phyloP scores from a whole-genome alignment of 2,797 vertebrate genomes.

The Zenarchopterus dispar region DNA sequence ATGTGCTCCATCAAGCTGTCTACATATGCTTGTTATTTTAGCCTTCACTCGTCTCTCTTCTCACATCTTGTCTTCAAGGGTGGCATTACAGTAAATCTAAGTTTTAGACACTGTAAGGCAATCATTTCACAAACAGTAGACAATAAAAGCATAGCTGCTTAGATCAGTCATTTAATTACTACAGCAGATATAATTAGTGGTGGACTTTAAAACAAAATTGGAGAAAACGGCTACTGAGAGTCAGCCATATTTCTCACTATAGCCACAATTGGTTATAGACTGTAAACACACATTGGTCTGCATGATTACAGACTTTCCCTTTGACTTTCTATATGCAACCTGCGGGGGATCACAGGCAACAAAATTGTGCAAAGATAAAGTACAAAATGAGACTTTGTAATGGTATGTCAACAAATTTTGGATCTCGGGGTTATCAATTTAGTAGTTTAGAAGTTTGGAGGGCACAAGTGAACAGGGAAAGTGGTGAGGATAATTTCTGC shows the following conservation, averaged over 20 bases:
- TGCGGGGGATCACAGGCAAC: constrained; percentile 38
- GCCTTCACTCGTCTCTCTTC: constrained; percentile 47
- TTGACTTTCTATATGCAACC: constrained; percentile 50
- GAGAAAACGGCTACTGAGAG: constrained; percentile 65
- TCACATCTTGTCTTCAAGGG: constrained; percentile 57
- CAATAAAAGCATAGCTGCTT: constrained; percentile 61
- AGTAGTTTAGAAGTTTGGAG: constrained; percentile 60
- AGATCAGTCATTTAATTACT: constrained; percentile 72
- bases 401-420: constrained; percentile 39
- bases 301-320: constrained; percentile 65
- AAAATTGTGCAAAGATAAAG: constrained; percentile 34
- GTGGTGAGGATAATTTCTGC: constrained; percentile 62
- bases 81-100: constrained; percentile 66
- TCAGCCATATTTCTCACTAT: constrained; percentile 57
- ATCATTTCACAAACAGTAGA: constrained; percentile 69
- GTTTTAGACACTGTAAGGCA: constrained; percentile 56
- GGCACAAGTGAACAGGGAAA: constrained; percentile 61
- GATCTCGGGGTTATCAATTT: constrained; percentile 61
- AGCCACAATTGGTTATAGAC: constrained; percentile 63
- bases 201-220: constrained; percentile 62
- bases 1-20: constrained; percentile 63
- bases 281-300: constrained; percentile 66
- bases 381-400: constrained; percentile 16
- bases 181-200: constrained; percentile 72
- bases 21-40: constrained; percentile 62